Evolutionary conservation across 2,888 invertebrate species (phyloP).

Genomic region (Hoplodrina ambigua): DNA sequence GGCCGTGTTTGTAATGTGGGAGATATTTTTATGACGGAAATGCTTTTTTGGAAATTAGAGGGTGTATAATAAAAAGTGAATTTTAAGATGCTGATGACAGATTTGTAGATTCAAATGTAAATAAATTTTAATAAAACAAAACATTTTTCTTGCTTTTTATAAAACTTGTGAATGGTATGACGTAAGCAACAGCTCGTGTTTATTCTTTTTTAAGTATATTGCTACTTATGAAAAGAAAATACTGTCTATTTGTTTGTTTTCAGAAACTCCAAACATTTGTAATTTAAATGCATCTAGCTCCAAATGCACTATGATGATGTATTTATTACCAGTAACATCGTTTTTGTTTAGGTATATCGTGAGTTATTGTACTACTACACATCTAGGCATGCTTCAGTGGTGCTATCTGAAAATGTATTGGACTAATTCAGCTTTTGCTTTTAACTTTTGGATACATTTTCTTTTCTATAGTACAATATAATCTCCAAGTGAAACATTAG

Average conservation of each 20-base stretch:
- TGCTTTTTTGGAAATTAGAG: constrained; percentile 39
- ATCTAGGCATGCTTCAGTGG: not conserved
- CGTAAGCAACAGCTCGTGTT: constrained; percentile 5
- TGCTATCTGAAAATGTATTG: constrained; percentile 2
- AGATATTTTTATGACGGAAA: constrained; percentile 54
- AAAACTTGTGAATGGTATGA: constrained; percentile 7
- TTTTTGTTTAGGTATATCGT: constrained; percentile 3
- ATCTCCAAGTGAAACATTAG: too few species aligned
- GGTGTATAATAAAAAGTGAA: constrained; percentile 11
- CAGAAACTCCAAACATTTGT: constrained; percentile 15
- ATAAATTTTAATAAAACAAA: constrained; percentile 16
- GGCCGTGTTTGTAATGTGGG: constrained; percentile 37
- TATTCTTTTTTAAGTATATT: constrained; percentile 31
- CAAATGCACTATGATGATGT: constrained; percentile 46
- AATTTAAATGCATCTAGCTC: constrained; percentile 29
- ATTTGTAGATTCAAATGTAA: constrained; percentile 20
- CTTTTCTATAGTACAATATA: too few species aligned
- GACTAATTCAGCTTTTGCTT: not conserved
- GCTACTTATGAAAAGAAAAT: constrained; percentile 25
- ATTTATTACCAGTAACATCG: constrained; percentile 36
- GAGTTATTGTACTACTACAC: constrained; percentile 21
- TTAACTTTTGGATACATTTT: not conserved
- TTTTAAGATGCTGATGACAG: constrained; percentile 30
- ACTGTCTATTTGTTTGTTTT: constrained; percentile 25
- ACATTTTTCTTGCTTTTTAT: not conserved